Conservation (phyloP, 1,140 invertebrate genomes). For the Lepidotrigona ventralis region DNA sequence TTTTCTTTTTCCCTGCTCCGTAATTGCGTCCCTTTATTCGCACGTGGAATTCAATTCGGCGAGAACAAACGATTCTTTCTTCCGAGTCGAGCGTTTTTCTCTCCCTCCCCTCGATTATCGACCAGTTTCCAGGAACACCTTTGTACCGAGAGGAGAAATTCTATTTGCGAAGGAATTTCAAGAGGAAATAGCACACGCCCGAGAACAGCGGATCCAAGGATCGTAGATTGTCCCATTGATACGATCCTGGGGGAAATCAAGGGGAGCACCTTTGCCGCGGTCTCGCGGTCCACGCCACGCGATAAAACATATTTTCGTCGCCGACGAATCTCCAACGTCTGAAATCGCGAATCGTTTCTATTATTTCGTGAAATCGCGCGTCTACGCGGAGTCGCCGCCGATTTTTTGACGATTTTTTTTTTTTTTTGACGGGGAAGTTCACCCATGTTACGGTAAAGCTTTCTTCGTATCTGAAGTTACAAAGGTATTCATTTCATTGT, state of each 20-base stretch:
- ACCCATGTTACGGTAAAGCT: too few species aligned
- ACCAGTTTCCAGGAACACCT: not conserved
- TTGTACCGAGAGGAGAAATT: not conserved
- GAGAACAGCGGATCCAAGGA: slow-evolving; percentile 1
- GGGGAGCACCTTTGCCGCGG: not conserved
- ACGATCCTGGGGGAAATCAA: slow-evolving; percentile 17
- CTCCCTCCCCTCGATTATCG: not conserved
- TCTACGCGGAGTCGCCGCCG: too few species aligned
- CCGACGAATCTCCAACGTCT: slow-evolving; percentile 52
- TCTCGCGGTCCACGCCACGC: too few species aligned
- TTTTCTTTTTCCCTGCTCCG: not conserved
- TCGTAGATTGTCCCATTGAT: slow-evolving; percentile 27
- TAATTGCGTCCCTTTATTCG: slow-evolving; percentile 2
- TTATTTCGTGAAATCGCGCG: slow-evolving; percentile 45
- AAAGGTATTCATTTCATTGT: too few species aligned
- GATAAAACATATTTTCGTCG: slow-evolving; percentile 64
- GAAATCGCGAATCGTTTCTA: slow-evolving; percentile 38
- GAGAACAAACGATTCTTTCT: not conserved
- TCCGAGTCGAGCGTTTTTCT: not conserved
- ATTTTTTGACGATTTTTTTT: too few species aligned
- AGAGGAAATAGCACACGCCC: not conserved
- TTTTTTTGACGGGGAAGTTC: too few species aligned
- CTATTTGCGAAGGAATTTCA: slow-evolving; percentile 5
- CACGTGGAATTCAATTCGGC: not conserved
- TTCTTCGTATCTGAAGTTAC: too few species aligned